A percentile compares a stretch with the other conserved stretches of the same genome.
Conservation (phyloP, 64 coral and sea anemone species). For the Trachythela sp. region DNA sequence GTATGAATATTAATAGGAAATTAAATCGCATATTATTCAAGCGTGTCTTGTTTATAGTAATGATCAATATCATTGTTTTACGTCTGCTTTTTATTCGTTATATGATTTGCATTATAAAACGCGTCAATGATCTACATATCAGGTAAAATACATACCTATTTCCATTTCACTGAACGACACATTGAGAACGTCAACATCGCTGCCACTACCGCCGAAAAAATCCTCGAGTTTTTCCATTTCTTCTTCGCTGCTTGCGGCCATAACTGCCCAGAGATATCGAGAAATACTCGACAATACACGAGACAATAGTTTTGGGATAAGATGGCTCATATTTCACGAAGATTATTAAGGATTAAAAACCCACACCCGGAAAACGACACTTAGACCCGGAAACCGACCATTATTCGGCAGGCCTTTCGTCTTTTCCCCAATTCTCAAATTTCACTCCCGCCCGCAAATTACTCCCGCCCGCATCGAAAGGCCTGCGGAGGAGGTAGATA, state of each 20-base stretch:
- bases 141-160: not conserved
- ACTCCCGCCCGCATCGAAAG: too few relatives aligned
- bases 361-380: not conserved
- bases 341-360: constrained; percentile 10
- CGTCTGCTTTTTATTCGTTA: not conserved
- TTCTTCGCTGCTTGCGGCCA: not conserved
- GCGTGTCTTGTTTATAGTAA: too few relatives aligned
- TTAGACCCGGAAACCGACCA: not conserved
- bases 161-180: constrained; percentile 3
- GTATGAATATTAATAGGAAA: too few relatives aligned
- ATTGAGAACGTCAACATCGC: constrained; percentile 8
- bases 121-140: too few relatives aligned
- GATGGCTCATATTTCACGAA: not conserved
- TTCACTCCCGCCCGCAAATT: not conserved
- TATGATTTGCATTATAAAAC: not conserved
- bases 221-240: too few relatives aligned
- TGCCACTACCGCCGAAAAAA: not conserved
- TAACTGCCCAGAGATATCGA: not conserved
- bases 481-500: too few relatives aligned
- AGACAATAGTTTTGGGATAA: not conserved
- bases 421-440: not conserved
- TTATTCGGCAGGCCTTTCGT: constrained; percentile 19
- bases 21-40: too few relatives aligned
- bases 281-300: not conserved
- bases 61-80: too few relatives aligned